These are phyloP conservation scores for Leucopsar rothschildi DNA, from an alignment of 2,113 vertebrate genomes.

Conservation along the genomic window DNA sequence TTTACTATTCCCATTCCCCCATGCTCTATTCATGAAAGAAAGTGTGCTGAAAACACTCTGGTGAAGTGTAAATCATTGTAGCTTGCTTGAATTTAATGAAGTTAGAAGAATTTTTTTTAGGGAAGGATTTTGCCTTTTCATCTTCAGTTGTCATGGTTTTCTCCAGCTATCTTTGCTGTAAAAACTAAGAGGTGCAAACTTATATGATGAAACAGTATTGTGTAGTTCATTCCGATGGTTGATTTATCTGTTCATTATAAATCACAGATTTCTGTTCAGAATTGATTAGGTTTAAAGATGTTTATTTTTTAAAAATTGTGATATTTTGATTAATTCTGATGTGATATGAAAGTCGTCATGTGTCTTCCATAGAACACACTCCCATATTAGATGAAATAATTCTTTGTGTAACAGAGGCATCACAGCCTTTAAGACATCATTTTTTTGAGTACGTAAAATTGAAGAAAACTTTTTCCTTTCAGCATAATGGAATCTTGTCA, in stretches of 20 bases:
- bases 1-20: background rate
- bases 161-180: background rate
- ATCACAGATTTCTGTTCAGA: background rate
- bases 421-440: background rate
- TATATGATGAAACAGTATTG: background rate
- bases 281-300: background rate
- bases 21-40: background rate
- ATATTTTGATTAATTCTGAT: conserved; percentile 2
- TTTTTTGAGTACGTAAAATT: background rate
- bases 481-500: conserved; percentile 22
- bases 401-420: background rate
- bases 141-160: background rate
- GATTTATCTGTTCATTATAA: background rate
- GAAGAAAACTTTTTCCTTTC: background rate
- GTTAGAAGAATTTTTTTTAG: background rate
- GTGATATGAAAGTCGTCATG: background rate
- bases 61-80: background rate
- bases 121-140: background rate
- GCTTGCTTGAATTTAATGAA: background rate
- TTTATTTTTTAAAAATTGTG: background rate
- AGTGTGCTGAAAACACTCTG: background rate
- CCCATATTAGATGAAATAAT: background rate
- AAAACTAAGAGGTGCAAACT: background rate
- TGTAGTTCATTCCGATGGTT: background rate
- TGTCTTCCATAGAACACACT: background rate